phyloP scores from a whole-genome alignment of 2,888 invertebrate species.

The Lasioglossum oenotherae region DNA sequence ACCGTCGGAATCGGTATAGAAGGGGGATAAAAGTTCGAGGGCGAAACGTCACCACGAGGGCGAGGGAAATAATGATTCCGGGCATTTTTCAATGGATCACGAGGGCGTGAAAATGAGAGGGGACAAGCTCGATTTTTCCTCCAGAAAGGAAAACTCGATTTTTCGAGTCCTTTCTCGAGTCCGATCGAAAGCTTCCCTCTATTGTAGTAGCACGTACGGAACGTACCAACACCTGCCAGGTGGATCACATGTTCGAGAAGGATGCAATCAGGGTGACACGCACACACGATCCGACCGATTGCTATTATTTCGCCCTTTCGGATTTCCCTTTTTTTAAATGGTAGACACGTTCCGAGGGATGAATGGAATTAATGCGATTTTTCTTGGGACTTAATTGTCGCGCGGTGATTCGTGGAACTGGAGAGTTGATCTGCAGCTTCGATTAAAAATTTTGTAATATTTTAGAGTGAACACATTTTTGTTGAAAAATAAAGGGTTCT shows the following conservation, averaged over 20 bases:
- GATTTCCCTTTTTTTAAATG: neutral
- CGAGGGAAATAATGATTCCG: slow-evolving; percentile 55
- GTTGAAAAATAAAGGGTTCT: too few relatives aligned
- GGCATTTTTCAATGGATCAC: slow-evolving; percentile 55
- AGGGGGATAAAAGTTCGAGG: neutral
- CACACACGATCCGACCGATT: slow-evolving; percentile 44
- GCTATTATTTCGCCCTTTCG: slow-evolving; percentile 52
- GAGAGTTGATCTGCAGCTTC: neutral
- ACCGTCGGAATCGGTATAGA: slow-evolving; percentile 32
- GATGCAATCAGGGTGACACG: slow-evolving; percentile 26
- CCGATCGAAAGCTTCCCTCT: neutral
- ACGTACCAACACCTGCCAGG: slow-evolving; percentile 56
- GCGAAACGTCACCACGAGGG: slow-evolving; percentile 27
- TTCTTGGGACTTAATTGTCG: neutral
- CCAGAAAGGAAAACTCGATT: neutral
- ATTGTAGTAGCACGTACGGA: slow-evolving; percentile 54
- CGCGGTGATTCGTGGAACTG: neutral
- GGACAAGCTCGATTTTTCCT: slow-evolving; percentile 1
- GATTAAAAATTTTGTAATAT: neutral
- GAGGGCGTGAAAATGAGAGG: slow-evolving; percentile 24
- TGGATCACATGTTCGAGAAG: slow-evolving; percentile 6
- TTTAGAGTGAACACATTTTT: too few relatives aligned
- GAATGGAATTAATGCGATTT: neutral
- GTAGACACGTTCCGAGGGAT: neutral
- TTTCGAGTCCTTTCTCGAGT: neutral